Percentiles rank a stretch among this genome's conserved stretches.
Conservation (phyloP, 2,113 vertebrate genomes). For the Barbus barbus region DNA sequence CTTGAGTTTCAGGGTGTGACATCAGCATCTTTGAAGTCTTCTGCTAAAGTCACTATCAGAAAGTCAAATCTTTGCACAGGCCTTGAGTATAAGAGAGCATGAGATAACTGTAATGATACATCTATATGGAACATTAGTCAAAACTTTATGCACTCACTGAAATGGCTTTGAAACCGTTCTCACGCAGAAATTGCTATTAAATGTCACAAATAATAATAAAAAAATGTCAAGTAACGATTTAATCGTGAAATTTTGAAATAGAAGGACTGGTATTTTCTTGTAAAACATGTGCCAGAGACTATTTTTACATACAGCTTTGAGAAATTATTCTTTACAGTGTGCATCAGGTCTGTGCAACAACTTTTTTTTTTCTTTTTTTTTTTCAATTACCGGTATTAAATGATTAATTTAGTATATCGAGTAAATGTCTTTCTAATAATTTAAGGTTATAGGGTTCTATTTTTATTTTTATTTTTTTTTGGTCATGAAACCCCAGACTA, state of each 20-base stretch:
- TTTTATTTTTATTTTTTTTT: too few species aligned
- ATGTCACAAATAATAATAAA: neutral
- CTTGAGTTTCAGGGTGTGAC: neutral
- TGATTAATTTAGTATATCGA: neutral
- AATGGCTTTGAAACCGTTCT: neutral
- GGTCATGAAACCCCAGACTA: too few species aligned
- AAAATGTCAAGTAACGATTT: neutral
- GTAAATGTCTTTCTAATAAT: neutral
- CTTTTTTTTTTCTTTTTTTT: too few species aligned
- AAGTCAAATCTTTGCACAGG: neutral
- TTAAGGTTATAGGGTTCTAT: neutral
- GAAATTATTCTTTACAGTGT: too few species aligned
- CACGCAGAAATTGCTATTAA: neutral
- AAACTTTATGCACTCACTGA: neutral
- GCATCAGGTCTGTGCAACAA: neutral
- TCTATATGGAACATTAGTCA: neutral
- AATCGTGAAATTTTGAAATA: neutral
- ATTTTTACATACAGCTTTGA: too few species aligned
- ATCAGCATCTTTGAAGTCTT: constrained; percentile 14
- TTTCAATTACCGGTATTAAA: too few species aligned
- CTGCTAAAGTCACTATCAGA: neutral
- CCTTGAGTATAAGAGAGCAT: neutral
- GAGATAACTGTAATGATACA: neutral
- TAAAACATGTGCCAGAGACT: too few species aligned
- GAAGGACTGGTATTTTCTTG: too few species aligned